Evolutionary conservation across 1,140 invertebrate genomes (phyloP).

Genomic region (Drosophila paulistorum): DNA sequence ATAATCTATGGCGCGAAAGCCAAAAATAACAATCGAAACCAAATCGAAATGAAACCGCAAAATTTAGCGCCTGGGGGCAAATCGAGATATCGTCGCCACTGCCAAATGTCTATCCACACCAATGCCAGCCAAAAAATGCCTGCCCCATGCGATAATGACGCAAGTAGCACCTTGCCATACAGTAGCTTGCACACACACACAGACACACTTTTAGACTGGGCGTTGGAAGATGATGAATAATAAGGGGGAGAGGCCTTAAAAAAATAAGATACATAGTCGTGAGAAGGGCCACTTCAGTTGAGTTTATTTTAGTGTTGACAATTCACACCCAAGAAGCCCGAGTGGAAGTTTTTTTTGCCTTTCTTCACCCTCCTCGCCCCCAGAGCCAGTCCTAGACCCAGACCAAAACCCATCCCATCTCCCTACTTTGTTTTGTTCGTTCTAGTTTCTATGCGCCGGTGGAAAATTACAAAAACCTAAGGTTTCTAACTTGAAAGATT

Average conservation of each 20-base stretch:
- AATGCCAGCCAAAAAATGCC: background rate
- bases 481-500: conserved; percentile 34
- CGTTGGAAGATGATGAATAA: background rate
- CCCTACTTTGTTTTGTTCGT: conserved; percentile 19
- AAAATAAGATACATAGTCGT: conserved; percentile 20
- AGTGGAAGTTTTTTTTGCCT: conserved; percentile 53
- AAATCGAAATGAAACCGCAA: conserved; percentile 40
- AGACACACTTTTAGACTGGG: conserved; percentile 5
- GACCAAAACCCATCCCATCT: background rate
- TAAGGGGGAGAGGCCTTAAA: background rate
- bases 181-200: conserved; percentile 8
- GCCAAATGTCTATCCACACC: background rate
- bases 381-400: background rate
- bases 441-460: conserved; percentile 35
- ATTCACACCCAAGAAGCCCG: conserved; percentile 43
- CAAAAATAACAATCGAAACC: conserved; percentile 61
- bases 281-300: conserved; percentile 34
- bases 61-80: conserved; percentile 45
- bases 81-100: conserved; percentile 52
- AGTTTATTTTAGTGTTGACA: conserved; percentile 29
- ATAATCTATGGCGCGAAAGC: conserved; percentile 62
- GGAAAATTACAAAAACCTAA: conserved; percentile 56
- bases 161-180: conserved; percentile 55
- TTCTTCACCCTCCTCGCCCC: no score
- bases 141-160: conserved; percentile 45